Conservation (phyloP, 2,113 vertebrate genomes). For the Colinus virginianus region DNA sequence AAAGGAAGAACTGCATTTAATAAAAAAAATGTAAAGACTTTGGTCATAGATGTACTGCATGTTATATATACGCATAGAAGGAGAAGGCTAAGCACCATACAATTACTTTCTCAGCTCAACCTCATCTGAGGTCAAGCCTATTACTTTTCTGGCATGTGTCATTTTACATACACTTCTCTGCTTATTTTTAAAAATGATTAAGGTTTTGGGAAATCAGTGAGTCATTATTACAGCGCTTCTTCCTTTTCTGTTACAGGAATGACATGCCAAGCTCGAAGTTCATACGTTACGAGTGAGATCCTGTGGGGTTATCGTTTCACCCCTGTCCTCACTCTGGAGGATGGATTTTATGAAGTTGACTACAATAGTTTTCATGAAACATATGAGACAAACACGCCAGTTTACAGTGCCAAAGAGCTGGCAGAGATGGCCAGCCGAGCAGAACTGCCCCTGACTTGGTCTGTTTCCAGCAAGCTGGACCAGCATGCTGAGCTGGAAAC, state of each 20-base stretch:
- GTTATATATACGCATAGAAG: background rate
- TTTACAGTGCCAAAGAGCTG: constrained; percentile 93
- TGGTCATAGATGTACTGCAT: background rate
- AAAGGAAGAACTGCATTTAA: background rate
- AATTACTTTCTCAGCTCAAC: background rate
- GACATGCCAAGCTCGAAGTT: constrained; percentile 97
- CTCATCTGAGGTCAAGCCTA: background rate
- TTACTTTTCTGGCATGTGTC: background rate
- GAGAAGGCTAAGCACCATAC: background rate
- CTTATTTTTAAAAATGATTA: background rate
- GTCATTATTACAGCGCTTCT: background rate
- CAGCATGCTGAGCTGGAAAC: constrained; percentile 89
- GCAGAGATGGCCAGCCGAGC: constrained; percentile 84
- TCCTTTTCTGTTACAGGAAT: constrained; percentile 85
- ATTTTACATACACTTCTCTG: background rate
- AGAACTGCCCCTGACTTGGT: constrained; percentile 93
- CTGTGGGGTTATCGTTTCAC: constrained; percentile 98
- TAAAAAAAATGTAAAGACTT: background rate
- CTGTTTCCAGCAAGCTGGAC: constrained; percentile 92
- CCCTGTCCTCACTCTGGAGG: constrained; percentile 94
- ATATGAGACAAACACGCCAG: constrained; percentile 95
- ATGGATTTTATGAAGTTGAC: constrained; percentile 98
- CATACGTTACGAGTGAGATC: constrained; percentile 94
- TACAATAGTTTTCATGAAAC: constrained; percentile 98
- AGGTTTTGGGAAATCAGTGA: background rate